Evolutionary conservation across 1,140 invertebrate genomes (phyloP), one percentile per base, ranked within the genome.

Genomic region (Drosophila nannoptera): DNA sequence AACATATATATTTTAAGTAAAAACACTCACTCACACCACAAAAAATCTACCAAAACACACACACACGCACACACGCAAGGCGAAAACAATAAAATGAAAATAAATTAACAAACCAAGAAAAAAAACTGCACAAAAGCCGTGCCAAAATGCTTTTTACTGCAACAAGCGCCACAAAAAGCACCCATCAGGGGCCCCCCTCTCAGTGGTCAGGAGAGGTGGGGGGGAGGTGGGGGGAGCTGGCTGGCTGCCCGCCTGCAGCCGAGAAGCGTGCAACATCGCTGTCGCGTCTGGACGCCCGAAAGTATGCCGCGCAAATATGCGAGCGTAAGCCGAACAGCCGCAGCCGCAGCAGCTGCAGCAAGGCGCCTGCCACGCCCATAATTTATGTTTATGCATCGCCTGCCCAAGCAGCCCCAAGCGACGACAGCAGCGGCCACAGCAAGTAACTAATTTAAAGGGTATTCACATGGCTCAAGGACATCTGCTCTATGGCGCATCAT

Each of bases 121-220:
- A 12, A 54, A 76, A 63, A 69, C 53, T 42, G 48, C 62, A 46
- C 49, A 59, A 80, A 54, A 63, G 48, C 38, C 63, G 67, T 75
- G 78, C 78, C 69, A 76, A 80, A 77, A 84, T 77, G 73, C 76
- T 83, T 86, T 83, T 84, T 77, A 74, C 80, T 80, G 81, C 81
- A 84, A 61, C 58, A 45, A 56, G 22, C 42, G 12, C 33, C 61
- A n/a, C 73, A 59, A 65, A 78, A 43, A 45, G 29, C 16, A 29
- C 33, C 42, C 11, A 8, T 14, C 40, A 7, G 40, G 40, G 40
- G 6, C 40, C 14, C 2, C 5, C 12, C 29, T 11, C 2, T 9
- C 5, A 4, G n/a, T 36, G 9, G 11, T 38, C 12, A 12, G 14
- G n/a, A n/a, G n/a, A n/a, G n/a, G n/a, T n/a, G n/a, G n/a, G 33